Percentiles rank a stretch among this genome's conserved stretches.
phyloP scores from a whole-genome alignment of 2,113 vertebrate species.

The Brevimyrus niger region DNA sequence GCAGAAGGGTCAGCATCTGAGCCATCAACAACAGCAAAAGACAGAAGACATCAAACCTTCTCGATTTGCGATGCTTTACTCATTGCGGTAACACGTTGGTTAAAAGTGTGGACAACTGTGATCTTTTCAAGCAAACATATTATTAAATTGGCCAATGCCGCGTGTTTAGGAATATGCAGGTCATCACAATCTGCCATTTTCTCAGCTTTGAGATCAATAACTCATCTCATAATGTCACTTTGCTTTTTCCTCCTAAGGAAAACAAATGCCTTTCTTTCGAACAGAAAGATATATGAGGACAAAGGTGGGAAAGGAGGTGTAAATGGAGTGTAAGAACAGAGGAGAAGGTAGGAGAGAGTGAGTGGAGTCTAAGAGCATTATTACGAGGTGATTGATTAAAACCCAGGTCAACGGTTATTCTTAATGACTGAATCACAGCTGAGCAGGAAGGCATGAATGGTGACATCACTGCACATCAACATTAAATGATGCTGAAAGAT shows the following conservation, averaged over 20 bases:
- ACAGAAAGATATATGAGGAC: slow-evolving; percentile 26
- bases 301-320: not conserved
- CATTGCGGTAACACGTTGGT: not conserved
- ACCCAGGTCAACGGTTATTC: slow-evolving; percentile 9
- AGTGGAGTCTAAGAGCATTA: not conserved
- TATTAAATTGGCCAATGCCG: not conserved
- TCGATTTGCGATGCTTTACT: not conserved
- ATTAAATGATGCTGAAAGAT: slow-evolving; percentile 1
- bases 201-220: slow-evolving; percentile 48
- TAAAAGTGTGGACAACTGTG: not conserved
- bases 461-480: not conserved
- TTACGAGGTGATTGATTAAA: slow-evolving; percentile 3
- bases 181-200: slow-evolving; percentile 34
- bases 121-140: not conserved
- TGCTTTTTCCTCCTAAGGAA: slow-evolving; percentile 37
- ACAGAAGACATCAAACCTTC: not conserved
- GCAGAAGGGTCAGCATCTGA: not conserved
- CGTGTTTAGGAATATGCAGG: slow-evolving; percentile 29
- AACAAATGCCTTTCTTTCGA: slow-evolving; percentile 46
- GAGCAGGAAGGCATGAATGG: not conserved
- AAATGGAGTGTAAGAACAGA: not conserved
- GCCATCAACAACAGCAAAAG: not conserved
- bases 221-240: slow-evolving; percentile 51
- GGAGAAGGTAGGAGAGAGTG: not conserved
- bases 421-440: slow-evolving; percentile 10